A percentile compares a stretch with the other conserved stretches of the same genome.
Conservation (phyloP, 1,140 invertebrate genomes). For the Portunus trituberculatus region DNA sequence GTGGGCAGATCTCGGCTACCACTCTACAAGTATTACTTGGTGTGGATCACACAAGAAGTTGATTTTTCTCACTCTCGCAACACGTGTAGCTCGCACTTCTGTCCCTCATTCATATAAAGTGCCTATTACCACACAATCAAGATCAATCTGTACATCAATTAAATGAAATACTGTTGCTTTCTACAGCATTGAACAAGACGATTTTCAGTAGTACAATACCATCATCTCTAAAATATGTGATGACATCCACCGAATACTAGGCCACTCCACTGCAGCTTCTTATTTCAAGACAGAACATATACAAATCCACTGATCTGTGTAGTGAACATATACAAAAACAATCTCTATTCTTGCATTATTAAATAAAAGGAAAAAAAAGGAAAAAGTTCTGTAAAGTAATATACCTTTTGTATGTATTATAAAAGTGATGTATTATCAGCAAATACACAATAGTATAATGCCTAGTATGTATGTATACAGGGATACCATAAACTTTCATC, state of each 20-base stretch:
- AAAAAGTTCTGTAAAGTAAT: too few relatives aligned
- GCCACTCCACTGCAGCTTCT: background rate
- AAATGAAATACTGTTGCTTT: background rate
- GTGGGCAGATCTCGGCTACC: too few relatives aligned
- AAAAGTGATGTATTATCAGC: too few relatives aligned
- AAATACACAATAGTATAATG: too few relatives aligned
- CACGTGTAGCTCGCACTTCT: too few relatives aligned
- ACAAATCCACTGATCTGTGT: background rate
- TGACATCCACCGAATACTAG: background rate
- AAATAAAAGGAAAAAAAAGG: too few relatives aligned
- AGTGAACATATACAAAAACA: too few relatives aligned
- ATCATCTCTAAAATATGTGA: background rate
- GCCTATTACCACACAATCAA: background rate
- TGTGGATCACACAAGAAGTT: background rate
- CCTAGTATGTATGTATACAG: too few relatives aligned
- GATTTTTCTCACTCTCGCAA: background rate
- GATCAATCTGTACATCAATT: background rate
- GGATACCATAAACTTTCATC: too few relatives aligned
- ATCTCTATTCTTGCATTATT: too few relatives aligned
- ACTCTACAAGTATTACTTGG: background rate
- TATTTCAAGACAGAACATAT: background rate
- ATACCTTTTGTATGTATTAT: too few relatives aligned
- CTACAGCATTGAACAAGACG: background rate
- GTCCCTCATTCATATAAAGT: background rate
- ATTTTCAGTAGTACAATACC: background rate